These are phyloP conservation scores for Tetraneura akinire DNA, from an alignment of 1,140 invertebrate genomes.

Conservation along the genomic window DNA sequence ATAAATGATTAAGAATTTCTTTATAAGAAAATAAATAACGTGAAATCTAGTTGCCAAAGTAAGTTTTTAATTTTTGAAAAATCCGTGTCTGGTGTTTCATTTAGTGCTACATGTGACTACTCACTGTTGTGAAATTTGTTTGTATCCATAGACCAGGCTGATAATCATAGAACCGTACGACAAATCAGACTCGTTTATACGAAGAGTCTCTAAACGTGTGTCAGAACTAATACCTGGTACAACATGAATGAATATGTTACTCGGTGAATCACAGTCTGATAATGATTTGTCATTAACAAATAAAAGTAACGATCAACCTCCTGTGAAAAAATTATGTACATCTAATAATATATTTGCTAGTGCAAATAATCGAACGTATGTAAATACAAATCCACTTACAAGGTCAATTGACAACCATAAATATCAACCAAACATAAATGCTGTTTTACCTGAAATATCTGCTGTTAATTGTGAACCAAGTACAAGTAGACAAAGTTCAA, in stretches of 20 bases:
- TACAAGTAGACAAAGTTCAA: slow-evolving; percentile 36
- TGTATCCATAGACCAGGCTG: not conserved
- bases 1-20: too few relatives aligned
- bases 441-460: slow-evolving; percentile 16
- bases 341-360: slow-evolving; percentile 6
- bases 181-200: slow-evolving; percentile 52
- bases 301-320: slow-evolving; percentile 26
- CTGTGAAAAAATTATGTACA: slow-evolving; percentile 33
- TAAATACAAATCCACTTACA: not conserved
- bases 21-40: too few relatives aligned
- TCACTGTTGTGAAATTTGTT: too few relatives aligned
- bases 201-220: slow-evolving; percentile 52
- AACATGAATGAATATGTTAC: slow-evolving; percentile 53
- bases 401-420: slow-evolving; percentile 17
- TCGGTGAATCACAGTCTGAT: slow-evolving; percentile 1
- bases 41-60: too few relatives aligned
- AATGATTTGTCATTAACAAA: not conserved
- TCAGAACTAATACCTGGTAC: slow-evolving; percentile 53
- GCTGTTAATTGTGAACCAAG: slow-evolving; percentile 30
- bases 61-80: too few relatives aligned
- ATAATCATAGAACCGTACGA: slow-evolving; percentile 52
- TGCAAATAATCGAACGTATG: not conserved
- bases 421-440: not conserved
- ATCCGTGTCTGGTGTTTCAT: too few relatives aligned
- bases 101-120: too few relatives aligned